Evolutionary conservation across 2,888 invertebrate genomes (phyloP).

Genomic region (Lymantria dispar): DNA sequence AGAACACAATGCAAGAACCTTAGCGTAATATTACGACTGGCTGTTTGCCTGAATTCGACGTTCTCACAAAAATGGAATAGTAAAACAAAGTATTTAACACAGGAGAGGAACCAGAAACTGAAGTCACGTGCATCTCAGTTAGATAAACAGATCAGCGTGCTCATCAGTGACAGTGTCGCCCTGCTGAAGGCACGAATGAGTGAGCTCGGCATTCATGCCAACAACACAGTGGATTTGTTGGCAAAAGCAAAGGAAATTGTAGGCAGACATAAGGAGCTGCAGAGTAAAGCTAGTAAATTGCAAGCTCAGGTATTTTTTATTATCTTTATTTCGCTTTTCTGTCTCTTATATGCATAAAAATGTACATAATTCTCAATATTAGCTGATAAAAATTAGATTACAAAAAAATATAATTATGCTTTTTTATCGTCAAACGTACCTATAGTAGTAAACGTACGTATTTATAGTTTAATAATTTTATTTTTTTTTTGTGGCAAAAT

Average conservation of each 20-base stretch:
- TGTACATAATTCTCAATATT: too few relatives aligned
- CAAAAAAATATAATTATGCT: too few relatives aligned
- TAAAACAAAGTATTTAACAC: conserved; percentile 14
- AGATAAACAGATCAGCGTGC: conserved; percentile 95
- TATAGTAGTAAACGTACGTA: too few relatives aligned
- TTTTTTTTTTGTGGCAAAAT: too few relatives aligned
- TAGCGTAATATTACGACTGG: too few relatives aligned
- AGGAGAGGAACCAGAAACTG: conserved; percentile 91
- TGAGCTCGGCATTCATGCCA: conserved; percentile 94
- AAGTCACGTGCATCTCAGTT: conserved; percentile 93
- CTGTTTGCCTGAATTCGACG: too few relatives aligned
- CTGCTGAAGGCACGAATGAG: conserved; percentile 94
- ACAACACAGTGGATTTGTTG: conserved; percentile 91
- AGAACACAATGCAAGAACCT: too few relatives aligned
- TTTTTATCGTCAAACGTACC: too few relatives aligned
- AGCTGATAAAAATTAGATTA: too few relatives aligned
- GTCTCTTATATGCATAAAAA: too few relatives aligned
- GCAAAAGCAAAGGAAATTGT: conserved; percentile 96
- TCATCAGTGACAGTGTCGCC: conserved; percentile 95
- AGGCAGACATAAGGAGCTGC: conserved; percentile 94
- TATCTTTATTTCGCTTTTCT: not conserved
- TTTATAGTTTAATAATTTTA: too few relatives aligned
- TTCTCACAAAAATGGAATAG: too few relatives aligned
- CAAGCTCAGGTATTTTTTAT: conserved; percentile 87
- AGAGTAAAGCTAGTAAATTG: conserved; percentile 92